phyloP scores from a whole-genome alignment of 2,888 invertebrate species.

The Halictus quadricinctus region DNA sequence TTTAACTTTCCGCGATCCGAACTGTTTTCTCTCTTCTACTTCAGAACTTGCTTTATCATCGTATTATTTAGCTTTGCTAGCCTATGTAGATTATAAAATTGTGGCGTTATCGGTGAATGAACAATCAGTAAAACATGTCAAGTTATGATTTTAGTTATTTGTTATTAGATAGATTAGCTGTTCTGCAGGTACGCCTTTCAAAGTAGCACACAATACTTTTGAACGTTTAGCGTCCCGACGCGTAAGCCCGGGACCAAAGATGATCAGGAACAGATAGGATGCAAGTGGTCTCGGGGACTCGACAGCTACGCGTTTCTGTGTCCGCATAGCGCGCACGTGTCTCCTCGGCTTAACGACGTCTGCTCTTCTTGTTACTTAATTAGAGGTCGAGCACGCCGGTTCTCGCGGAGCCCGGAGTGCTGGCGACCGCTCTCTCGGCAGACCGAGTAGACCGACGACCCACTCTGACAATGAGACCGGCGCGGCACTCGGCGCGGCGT shows the following conservation, averaged over 20 bases:
- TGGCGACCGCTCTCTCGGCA: constrained; percentile 24
- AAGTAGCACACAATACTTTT: not conserved
- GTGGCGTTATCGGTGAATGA: too few relatives aligned
- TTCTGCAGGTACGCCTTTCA: not conserved
- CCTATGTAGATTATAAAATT: too few relatives aligned
- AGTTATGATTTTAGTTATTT: too few relatives aligned
- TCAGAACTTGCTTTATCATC: too few relatives aligned
- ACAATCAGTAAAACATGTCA: too few relatives aligned
- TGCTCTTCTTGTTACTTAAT: constrained; percentile 50
- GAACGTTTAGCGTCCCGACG: not conserved
- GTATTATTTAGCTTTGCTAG: too few relatives aligned
- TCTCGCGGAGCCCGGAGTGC: constrained; percentile 45
- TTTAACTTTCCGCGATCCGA: too few relatives aligned
- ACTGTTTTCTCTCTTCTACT: too few relatives aligned
- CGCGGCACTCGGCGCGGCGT: constrained; percentile 37
- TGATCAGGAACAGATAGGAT: not conserved
- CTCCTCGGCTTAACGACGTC: constrained; percentile 11
- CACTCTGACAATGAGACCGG: constrained; percentile 66
- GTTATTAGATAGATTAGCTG: not conserved
- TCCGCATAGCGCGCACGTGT: not conserved
- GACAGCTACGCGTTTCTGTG: not conserved
- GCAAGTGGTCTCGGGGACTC: not conserved
- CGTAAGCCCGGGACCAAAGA: not conserved
- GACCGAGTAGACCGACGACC: constrained; percentile 51
- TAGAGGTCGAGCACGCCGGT: constrained; percentile 46